Evolutionary conservation across 2,113 vertebrate species (phyloP), one percentile per base, ranked within the genome.

Genomic region (Chaetops frenatus): DNA sequence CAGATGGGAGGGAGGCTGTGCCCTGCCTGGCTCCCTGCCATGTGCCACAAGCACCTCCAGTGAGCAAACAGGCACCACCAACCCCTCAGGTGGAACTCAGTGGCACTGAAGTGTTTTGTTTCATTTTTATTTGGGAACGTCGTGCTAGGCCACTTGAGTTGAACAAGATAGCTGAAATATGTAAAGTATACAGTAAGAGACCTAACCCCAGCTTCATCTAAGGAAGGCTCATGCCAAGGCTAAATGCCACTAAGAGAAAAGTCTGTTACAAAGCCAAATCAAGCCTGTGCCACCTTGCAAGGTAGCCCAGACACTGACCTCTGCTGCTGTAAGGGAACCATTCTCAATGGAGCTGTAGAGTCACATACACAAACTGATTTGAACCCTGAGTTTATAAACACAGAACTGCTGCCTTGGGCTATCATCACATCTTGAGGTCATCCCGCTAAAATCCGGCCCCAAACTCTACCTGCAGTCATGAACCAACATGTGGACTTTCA

Each of bases 31-130:
- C 51, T 64, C 38, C 65, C 53, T 2, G 1, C 19, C 28, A 4
- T 0, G 0, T 36, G 27, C 81, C 85, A 50, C 45, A 29, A 29
- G 88, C 12, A 16, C 31, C 58, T 86, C 56, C 35, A 53, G 31
- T 0, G 3, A 72, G 29, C 27, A 56, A 36, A 31, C 6, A 33
- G 56, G 51, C 29, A 51, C 62, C 7, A 11, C 4, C 5, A 0
- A 15, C 25, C 36, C 51, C 76, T 70, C 19, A 12, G 0, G 3
- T 51, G 47, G 54, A 90, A n/a, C 10, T 23, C 40, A 69, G 66
- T 8, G 53, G 24, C 44, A 47, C 28, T 57, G 9, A 89, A 90
- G 50, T 42, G 66, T 24, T 91, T 78, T 56, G 18, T 38, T 82
- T n/a, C 13, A 0, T 22, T 82, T 71, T 62, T 11, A 38, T 38